A percentile compares a stretch with the other conserved stretches of the same genome.
phyloP scores from a whole-genome alignment of 2,888 invertebrate species.

The Trachelus tabidus region DNA sequence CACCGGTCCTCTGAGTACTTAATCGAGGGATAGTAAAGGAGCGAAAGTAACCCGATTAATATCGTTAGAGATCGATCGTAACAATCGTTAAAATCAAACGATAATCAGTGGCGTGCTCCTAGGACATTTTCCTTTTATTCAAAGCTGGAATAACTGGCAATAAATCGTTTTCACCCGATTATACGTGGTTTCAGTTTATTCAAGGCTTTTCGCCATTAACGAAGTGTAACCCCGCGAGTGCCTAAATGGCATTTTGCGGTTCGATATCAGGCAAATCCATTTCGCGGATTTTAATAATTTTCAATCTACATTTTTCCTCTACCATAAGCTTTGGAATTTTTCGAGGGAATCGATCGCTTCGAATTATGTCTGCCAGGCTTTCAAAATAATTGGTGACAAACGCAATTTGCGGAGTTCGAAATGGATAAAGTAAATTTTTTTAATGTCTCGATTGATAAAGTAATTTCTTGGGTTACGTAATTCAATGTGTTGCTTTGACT shows the following conservation, averaged over 20 bases:
- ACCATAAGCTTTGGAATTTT: background rate
- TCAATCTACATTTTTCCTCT: background rate
- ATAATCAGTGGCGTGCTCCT: background rate
- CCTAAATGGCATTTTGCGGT: background rate
- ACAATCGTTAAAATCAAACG: background rate
- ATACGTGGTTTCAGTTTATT: background rate
- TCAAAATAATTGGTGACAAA: background rate
- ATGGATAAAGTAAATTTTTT: background rate
- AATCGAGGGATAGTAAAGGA: background rate
- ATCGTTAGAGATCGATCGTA: background rate
- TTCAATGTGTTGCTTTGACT: background rate
- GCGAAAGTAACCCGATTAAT: background rate
- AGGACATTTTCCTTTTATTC: background rate
- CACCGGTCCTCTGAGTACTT: background rate
- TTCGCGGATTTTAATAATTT: background rate
- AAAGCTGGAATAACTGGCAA: background rate
- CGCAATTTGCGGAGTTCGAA: background rate
- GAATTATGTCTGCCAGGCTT: background rate
- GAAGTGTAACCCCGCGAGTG: background rate
- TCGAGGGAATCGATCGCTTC: background rate
- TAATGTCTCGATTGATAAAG: background rate
- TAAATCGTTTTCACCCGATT: background rate
- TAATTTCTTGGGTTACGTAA: background rate
- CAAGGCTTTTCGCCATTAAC: background rate
- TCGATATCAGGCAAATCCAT: background rate